A percentile compares a stretch with the other conserved stretches of the same genome.
These are phyloP conservation scores for Stenolophus ochropezus DNA, from an alignment of 2,888 invertebrate species.

Conservation along the genomic window DNA sequence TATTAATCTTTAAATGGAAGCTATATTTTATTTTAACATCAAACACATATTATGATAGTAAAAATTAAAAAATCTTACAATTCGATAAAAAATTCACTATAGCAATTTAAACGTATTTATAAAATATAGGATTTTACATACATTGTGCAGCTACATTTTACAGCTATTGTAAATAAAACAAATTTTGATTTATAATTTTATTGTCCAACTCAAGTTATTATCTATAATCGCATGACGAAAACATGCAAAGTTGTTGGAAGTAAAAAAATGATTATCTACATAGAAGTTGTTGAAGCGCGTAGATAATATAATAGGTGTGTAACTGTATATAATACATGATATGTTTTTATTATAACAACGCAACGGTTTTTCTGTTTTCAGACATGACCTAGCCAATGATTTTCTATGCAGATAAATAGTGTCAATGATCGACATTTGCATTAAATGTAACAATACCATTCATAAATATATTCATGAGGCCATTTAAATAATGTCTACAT, in stretches of 20 bases:
- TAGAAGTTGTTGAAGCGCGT: background rate
- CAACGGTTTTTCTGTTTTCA: slow-evolving; percentile 24
- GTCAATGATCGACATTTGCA: background rate
- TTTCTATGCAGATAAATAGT: background rate
- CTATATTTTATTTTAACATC: too few species aligned
- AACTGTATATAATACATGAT: slow-evolving; percentile 16
- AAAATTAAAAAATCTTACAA: too few species aligned
- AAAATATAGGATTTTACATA: too few species aligned
- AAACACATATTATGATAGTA: too few species aligned
- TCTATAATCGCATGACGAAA: background rate
- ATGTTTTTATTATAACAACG: slow-evolving; percentile 1
- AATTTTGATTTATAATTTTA: too few species aligned
- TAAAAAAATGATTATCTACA: background rate
- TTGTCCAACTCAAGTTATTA: background rate
- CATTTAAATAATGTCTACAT: background rate
- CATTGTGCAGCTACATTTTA: too few species aligned
- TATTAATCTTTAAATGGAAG: too few species aligned
- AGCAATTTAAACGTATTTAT: too few species aligned
- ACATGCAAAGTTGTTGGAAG: background rate
- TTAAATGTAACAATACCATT: too few species aligned
- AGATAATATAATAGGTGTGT: slow-evolving; percentile 13
- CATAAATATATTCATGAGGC: too few species aligned
- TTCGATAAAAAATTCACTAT: too few species aligned
- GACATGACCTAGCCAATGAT: slow-evolving; percentile 4
- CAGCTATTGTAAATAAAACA: too few species aligned